These are phyloP conservation scores for Harpalus rufipes DNA, from an alignment of 2,888 invertebrate species.

Conservation along the genomic window DNA sequence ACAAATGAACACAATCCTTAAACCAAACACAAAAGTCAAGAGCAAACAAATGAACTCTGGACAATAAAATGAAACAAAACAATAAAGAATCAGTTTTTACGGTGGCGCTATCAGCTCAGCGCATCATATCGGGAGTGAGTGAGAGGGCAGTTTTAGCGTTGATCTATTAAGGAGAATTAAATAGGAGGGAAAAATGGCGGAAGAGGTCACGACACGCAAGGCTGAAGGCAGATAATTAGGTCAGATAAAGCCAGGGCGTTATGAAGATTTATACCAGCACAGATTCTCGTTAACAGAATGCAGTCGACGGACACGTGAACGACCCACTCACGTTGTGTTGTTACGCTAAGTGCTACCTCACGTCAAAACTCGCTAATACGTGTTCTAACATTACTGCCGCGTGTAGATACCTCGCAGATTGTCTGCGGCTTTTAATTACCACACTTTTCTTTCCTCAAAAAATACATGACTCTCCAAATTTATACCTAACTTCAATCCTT, in stretches of 20 bases:
- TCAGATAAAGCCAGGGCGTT: slow-evolving; percentile 65
- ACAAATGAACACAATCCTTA: slow-evolving; percentile 55
- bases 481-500: neutral
- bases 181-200: slow-evolving; percentile 60
- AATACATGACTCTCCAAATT: neutral
- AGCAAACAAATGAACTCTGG: slow-evolving; percentile 49
- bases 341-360: slow-evolving; percentile 46
- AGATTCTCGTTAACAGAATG: slow-evolving; percentile 64
- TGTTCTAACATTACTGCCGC: slow-evolving; percentile 14
- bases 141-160: slow-evolving; percentile 47
- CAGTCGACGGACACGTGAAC: slow-evolving; percentile 47
- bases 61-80: slow-evolving; percentile 56
- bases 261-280: slow-evolving; percentile 64
- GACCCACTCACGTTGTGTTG: slow-evolving; percentile 49
- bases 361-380: slow-evolving; percentile 31
- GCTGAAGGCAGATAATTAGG: slow-evolving; percentile 61
- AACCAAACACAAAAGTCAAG: slow-evolving; percentile 49
- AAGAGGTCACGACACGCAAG: slow-evolving; percentile 63
- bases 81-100: slow-evolving; percentile 56
- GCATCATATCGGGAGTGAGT: slow-evolving; percentile 43
- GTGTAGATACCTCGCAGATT: slow-evolving; percentile 33
- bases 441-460: neutral
- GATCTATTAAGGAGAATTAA: slow-evolving; percentile 64
- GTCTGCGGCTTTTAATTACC: slow-evolving; percentile 8
- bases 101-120: slow-evolving; percentile 41